Evolutionary conservation across 2,888 invertebrate genomes (phyloP).

Genomic region (Melanargia galathea): DNA sequence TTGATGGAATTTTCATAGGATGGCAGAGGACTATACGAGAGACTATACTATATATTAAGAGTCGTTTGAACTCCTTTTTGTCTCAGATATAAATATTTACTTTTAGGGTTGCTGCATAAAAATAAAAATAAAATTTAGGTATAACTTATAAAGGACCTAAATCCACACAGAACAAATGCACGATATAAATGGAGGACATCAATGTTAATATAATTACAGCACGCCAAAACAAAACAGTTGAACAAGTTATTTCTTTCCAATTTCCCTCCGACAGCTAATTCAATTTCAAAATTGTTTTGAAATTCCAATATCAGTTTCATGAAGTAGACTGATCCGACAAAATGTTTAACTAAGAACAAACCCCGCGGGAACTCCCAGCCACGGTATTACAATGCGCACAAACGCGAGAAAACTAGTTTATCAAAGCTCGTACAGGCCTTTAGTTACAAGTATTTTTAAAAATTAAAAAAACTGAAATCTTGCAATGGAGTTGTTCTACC

Average conservation of each 20-base stretch:
- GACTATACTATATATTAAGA: no score
- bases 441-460: background rate
- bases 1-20: no score
- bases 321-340: slow-evolving; percentile 23
- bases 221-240: background rate
- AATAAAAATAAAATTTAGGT: no score
- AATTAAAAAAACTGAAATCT: no score
- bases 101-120: no score
- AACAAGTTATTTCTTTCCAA: slow-evolving; percentile 15
- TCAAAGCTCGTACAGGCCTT: slow-evolving; percentile 12
- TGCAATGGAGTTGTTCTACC: no score
- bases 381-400: slow-evolving; percentile 13
- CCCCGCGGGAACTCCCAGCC: slow-evolving; percentile 3
- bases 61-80: no score
- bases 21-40: no score
- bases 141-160: no score
- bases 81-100: no score
- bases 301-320: slow-evolving; percentile 34
- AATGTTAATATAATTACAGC: background rate
- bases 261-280: slow-evolving; percentile 10
- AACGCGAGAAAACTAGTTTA: slow-evolving; percentile 16
- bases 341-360: slow-evolving; percentile 25
- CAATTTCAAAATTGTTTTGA: slow-evolving; percentile 27
- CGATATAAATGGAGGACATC: no score
- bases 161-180: no score